Evolutionary conservation across 2,888 invertebrate genomes (phyloP).

Genomic region (Atethmia centrago): DNA sequence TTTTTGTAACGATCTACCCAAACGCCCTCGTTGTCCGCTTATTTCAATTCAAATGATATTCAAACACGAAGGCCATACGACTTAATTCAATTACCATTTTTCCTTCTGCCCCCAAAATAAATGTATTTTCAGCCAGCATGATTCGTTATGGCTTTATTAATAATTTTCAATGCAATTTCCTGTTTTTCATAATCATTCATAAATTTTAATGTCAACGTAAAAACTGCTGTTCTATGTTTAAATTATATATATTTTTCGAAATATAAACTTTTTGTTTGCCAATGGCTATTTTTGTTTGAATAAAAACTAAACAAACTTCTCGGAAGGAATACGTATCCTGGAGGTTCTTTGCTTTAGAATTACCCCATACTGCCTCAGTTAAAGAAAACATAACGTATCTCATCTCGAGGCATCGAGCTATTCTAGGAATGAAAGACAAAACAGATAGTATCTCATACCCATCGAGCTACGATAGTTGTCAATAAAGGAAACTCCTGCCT

Average conservation of each 20-base stretch:
- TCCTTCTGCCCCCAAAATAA: slow-evolving; percentile 39
- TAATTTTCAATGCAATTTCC: slow-evolving; percentile 31
- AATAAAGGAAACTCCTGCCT: slow-evolving; percentile 47
- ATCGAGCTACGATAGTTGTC: slow-evolving; percentile 31
- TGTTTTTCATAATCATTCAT: slow-evolving; percentile 36
- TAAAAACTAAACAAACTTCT: neutral
- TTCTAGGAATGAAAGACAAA: slow-evolving; percentile 42
- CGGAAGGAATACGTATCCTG: neutral
- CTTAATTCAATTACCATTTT: slow-evolving; percentile 60
- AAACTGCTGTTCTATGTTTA: neutral
- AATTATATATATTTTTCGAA: neutral
- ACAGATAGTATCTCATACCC: slow-evolving; percentile 33
- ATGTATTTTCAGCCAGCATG: slow-evolving; percentile 32
- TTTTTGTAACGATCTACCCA: slow-evolving; percentile 24
- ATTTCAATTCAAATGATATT: slow-evolving; percentile 59
- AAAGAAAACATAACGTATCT: neutral
- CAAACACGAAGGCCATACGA: slow-evolving; percentile 53
- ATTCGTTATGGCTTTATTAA: slow-evolving; percentile 25
- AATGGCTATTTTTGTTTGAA: too few species aligned
- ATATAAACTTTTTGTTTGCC: too few species aligned
- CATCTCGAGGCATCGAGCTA: slow-evolving; percentile 2
- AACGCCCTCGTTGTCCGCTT: slow-evolving; percentile 22
- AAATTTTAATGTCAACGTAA: slow-evolving; percentile 10
- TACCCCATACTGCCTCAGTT: neutral
- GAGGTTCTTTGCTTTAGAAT: neutral